Evolutionary conservation across 2,888 invertebrate genomes (phyloP).

Genomic region (Folsomia candida): DNA sequence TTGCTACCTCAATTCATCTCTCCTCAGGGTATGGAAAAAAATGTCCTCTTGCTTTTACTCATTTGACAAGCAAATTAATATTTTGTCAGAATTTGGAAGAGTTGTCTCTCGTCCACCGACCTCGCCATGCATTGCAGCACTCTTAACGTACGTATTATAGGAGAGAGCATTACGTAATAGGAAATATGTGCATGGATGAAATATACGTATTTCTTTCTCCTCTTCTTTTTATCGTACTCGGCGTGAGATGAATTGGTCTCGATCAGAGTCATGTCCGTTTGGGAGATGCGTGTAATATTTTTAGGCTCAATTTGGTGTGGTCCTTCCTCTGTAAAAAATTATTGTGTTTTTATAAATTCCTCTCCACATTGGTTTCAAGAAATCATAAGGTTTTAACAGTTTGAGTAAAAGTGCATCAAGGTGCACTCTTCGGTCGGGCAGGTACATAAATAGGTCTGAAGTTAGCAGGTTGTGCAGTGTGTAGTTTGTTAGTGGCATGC

Average conservation of each 20-base stretch:
- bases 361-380: too few species aligned
- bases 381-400: too few species aligned
- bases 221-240: too few species aligned
- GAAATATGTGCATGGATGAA: too few species aligned
- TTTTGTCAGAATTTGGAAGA: conserved; percentile 31
- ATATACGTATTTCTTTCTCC: too few species aligned
- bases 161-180: too few species aligned
- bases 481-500: conserved; percentile 5
- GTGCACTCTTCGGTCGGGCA: neutral
- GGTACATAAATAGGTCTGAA: neutral
- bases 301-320: conserved; percentile 6
- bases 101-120: neutral
- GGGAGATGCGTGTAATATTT: neutral
- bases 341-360: conserved; percentile 9
- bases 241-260: neutral
- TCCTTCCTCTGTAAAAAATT: neutral
- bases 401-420: neutral
- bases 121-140: neutral
- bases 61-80: conserved; percentile 40
- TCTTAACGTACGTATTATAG: too few species aligned
- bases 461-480: neutral
- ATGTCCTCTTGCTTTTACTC: conserved; percentile 16
- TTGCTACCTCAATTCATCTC: conserved; percentile 44
- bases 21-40: conserved; percentile 43
- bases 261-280: neutral